Evolutionary conservation across 1,140 invertebrate species (phyloP), one percentile per base, ranked within the genome.

Genomic region (Acromyrmex charruanus): DNA sequence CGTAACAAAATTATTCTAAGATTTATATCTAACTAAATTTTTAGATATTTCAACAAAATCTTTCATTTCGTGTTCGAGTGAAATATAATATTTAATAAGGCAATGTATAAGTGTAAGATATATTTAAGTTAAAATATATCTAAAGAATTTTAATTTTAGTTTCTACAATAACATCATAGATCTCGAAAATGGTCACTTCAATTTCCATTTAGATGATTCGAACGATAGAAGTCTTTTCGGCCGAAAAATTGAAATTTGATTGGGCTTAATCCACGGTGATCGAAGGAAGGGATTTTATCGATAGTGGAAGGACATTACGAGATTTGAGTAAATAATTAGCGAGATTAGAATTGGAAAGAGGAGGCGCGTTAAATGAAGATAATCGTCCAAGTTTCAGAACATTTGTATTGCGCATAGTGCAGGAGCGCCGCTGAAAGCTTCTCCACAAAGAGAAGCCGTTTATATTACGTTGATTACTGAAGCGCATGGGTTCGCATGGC

Each of bases 401-500:
- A 59, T 59, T 82, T 31, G 79, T 49, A 82, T 80, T 21, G 61
- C 12, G 35, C 5, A 74, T 31, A 25, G 75, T 51, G 12, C 31
- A 35, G 31, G 7, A 55, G 35, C 49, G 18, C 9, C 28, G 14
- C 16, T 12, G 44, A 55, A 53, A n/a, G 16, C 21, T 58, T n/a
- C 28, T 31, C 12, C 25, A 25, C 7, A 82, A 72, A 82, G 49
- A 25, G 39, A 82, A n/a, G 55, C 25, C 51, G 28, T 72, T 74
- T 72, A 44, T 71, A 77, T 85, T 77, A 65, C 44, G 72, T 79
- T 65, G 82, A 85, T 77, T 77, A 77, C 7, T 77, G 59, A 74
- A 74, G 69, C 77, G 61, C 31, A 61, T 53, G 68, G 16, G 9
- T 59, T 82, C 25, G 16, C 35, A 82, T 55, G 59, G 59, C 16